Conservation (phyloP, 2,797 vertebrate species). For the Siniperca scherzeri region DNA sequence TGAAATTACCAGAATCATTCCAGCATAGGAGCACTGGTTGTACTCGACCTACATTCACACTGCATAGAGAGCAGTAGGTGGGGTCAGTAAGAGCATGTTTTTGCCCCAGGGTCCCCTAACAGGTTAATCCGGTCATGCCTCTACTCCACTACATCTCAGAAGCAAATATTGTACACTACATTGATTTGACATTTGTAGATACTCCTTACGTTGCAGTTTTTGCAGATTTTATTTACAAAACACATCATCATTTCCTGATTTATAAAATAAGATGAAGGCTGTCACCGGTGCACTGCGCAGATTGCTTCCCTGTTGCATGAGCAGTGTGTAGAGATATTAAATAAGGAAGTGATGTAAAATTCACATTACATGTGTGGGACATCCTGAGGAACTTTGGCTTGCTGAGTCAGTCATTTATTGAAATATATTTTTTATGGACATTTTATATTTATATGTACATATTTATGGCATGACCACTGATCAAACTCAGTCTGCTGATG, state of each 20-base stretch:
- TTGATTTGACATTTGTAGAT: neutral
- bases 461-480: too few species aligned
- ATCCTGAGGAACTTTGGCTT: neutral
- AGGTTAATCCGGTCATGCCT: neutral
- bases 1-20: too few species aligned
- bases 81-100: neutral
- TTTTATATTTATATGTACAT: neutral
- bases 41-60: neutral
- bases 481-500: too few species aligned
- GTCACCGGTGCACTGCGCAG: neutral
- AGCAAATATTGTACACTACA: neutral
- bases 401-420: neutral
- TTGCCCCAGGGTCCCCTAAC: neutral
- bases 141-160: neutral
- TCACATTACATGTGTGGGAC: neutral
- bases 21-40: neutral
- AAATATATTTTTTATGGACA: neutral
- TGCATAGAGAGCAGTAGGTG: neutral
- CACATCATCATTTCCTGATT: neutral
- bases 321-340: neutral
- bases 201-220: neutral
- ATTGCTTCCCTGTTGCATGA: conserved; percentile 1
- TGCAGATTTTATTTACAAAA: neutral
- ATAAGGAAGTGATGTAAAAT: conserved; percentile 38
- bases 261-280: neutral